Evolutionary conservation across 2,113 vertebrate species (phyloP), one percentile per base, ranked within the genome.

Genomic region (Ardeotis arabs): DNA sequence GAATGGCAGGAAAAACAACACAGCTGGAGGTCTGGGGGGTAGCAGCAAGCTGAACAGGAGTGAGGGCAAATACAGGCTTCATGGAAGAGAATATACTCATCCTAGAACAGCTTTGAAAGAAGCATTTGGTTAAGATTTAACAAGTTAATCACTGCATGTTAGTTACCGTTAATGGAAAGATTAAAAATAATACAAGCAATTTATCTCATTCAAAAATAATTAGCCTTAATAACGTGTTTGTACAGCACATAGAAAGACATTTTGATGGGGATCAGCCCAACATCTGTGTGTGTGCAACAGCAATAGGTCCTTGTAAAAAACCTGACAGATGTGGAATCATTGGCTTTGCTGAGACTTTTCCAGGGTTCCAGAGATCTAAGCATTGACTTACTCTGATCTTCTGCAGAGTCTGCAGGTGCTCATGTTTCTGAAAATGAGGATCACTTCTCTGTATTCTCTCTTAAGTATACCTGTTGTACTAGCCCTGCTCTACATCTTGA

Each of bases 81-180:
- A 81, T 47, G 73, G 6, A 82, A 35, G 7, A 59, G 50, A 91
- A 89, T 76, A 25, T 17, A 12, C n/a, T 62, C 16, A 69, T 70
- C 27, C 37, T 70, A 50, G 52, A 49, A 22, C 35, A 17, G 25
- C 27, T 90, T 74, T 88, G 44, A 91, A 28, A 31, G 45, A 85
- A 91, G 21, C 24, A 82, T 67, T 84, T 86, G 18, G 44, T 93
- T 67, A 55, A 64, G 55, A 90, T 47, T 81, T 88, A 81, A 90
- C 44, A 84, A 87, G 62, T 74, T 64, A 84, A 59, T 78, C 10
- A 25, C 44, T 21, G 8, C 10, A 12, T 74, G 68, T 60, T 95
- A 91, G 93, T 92, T 96, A 78, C 53, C 59, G 53, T 82, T 92
- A 97, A 97, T 83, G 72, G 72, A 83, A 87, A 73, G 75, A 90